These are phyloP conservation scores for Australoheros scitulus DNA, from an alignment of 2,113 vertebrate genomes.

Conservation along the genomic window DNA sequence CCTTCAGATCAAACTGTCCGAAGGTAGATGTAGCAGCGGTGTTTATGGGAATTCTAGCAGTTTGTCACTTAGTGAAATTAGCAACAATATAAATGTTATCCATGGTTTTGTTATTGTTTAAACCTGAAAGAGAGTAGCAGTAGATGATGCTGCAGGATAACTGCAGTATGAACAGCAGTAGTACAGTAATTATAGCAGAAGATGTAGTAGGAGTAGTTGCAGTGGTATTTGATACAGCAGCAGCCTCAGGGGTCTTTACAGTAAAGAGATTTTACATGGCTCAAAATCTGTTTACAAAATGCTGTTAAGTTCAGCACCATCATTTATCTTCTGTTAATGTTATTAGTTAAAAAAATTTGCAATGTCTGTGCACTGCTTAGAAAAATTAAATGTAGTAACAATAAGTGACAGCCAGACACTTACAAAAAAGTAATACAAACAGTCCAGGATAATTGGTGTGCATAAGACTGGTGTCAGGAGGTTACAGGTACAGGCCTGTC, in stretches of 20 bases:
- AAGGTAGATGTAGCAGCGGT: no score
- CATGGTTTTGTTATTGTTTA: background rate
- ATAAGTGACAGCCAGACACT: conserved; percentile 51
- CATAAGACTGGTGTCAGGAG: conserved; percentile 47
- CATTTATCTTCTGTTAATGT: background rate
- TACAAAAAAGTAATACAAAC: conserved; percentile 38
- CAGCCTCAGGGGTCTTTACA: background rate
- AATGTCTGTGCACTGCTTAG: conserved; percentile 16
- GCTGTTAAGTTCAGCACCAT: background rate
- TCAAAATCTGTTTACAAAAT: background rate
- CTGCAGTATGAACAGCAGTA: background rate
- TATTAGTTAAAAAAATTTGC: background rate
- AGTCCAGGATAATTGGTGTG: conserved; percentile 57
- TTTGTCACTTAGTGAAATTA: no score
- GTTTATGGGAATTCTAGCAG: no score
- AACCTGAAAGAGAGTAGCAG: background rate
- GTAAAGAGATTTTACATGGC: background rate
- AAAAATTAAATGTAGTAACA: conserved; percentile 21
- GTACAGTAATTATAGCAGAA: background rate
- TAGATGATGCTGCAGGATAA: background rate
- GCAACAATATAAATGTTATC: no score
- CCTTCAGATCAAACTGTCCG: no score
- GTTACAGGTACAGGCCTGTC: conserved; percentile 50
- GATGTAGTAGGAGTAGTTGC: background rate
- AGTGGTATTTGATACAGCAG: background rate